Evolutionary conservation across 2,888 invertebrate genomes (phyloP).

Genomic region (Pristionchus entomophagus): DNA sequence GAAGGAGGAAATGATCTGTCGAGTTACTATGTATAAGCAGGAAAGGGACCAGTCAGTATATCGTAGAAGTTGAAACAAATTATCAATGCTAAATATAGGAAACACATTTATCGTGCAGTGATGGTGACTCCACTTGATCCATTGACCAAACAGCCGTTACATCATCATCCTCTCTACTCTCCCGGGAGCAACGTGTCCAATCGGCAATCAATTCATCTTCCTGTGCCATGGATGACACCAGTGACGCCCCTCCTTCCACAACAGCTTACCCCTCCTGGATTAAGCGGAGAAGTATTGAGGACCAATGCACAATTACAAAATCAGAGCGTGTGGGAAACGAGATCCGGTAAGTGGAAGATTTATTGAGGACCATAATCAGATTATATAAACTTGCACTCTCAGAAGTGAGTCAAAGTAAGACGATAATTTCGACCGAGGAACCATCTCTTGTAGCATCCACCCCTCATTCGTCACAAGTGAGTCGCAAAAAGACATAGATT

Average conservation of each 20-base stretch:
- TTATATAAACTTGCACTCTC: too few relatives aligned
- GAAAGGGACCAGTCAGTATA: conserved; percentile 33
- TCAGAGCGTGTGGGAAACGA: conserved; percentile 9
- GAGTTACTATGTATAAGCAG: conserved; percentile 38
- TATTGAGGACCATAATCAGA: too few relatives aligned
- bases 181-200: neutral
- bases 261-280: conserved; percentile 6
- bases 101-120: conserved; percentile 43
- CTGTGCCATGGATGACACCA: conserved; percentile 23
- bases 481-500: too few relatives aligned
- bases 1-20: neutral
- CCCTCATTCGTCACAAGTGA: too few relatives aligned
- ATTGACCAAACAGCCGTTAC: neutral
- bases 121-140: conserved; percentile 41
- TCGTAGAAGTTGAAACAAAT: too few relatives aligned
- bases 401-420: too few relatives aligned
- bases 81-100: too few relatives aligned
- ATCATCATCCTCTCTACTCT: conserved; percentile 23
- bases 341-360: conserved; percentile 10
- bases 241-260: neutral
- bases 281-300: neutral
- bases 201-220: neutral
- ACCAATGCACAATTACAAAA: neutral
- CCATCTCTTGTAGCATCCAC: too few relatives aligned
- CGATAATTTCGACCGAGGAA: too few relatives aligned